Evolutionary conservation across 2,797 vertebrate genomes (phyloP), one percentile per base, ranked within the genome.

Genomic region (Fistularia commersonii): DNA sequence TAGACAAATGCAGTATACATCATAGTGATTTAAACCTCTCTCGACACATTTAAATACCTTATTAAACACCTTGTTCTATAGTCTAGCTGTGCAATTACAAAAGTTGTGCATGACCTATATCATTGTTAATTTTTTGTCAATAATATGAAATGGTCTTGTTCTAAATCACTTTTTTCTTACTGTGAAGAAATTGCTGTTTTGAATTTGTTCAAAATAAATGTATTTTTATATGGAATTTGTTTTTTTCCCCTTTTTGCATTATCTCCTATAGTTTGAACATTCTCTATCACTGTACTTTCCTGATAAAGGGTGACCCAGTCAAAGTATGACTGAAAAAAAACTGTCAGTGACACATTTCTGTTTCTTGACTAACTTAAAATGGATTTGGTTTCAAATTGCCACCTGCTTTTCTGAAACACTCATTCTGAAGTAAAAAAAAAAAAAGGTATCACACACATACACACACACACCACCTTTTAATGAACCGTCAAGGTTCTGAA

Each of bases 201-300:
- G 88, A 93, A 53, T 93, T 89, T 94, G 93, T 95, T 96, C 88
- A 90, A 92, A 97, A 97, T 98, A 98, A 98, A 97, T 95, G 95
- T 97, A 97, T 97, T 98, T 98, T 96, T 97, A 64, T 85, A 87
- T 71, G 61, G 41, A 79, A 64, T 48, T 37, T 42, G 69, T 57
- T 1, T 23, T 52, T 52, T 43, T 57, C 63, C 66, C 66, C 12
- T 13, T 54, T 60, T 31, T 45, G 32, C 66, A 15, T 12, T 51
- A 34, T 52, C 41, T 31, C 34, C 38, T 7, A 13, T 15, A 44
- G 3, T 46, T 12, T 65, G 14, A 5, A 32, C 5, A 41, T 41
- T 2, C 39, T 41, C 11, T 10, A 41, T 11, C 8, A 11, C 13
- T 41, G 39, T 41, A 2, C 23, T 23, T 23, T 4, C 23, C 23